Evolutionary conservation across 2,888 invertebrate genomes (phyloP).

Genomic region (Pristionchus exspectatus): DNA sequence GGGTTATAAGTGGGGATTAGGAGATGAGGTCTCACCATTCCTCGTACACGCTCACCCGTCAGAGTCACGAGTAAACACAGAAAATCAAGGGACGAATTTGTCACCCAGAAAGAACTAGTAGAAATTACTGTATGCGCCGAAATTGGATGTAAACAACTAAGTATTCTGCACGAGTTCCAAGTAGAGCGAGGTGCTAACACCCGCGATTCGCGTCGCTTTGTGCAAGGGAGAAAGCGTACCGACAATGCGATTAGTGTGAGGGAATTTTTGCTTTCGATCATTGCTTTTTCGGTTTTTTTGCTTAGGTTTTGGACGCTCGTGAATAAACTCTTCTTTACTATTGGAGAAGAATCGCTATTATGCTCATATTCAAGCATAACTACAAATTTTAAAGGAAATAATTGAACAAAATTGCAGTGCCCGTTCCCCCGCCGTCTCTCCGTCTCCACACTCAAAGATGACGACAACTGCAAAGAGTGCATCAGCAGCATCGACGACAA

Average conservation of each 20-base stretch:
- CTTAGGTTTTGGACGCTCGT: neutral
- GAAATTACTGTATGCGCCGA: no score
- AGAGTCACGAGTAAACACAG: neutral
- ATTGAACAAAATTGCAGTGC: neutral
- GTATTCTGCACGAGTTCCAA: no score
- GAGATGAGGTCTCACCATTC: neutral
- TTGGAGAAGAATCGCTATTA: no score
- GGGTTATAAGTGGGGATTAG: no score
- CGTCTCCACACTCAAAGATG: neutral
- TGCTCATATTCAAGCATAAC: no score
- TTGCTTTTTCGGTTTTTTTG: no score
- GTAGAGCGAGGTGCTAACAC: no score
- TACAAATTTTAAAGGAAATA: no score
- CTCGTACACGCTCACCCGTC: neutral
- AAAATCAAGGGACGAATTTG: neutral
- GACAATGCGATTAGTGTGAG: neutral
- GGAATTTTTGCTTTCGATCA: no score
- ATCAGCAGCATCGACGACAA: neutral
- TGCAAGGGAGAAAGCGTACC: neutral
- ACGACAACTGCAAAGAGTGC: neutral
- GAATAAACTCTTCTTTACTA: no score
- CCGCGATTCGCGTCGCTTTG: no score
- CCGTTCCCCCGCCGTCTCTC: neutral
- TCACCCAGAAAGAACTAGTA: neutral
- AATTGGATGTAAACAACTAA: no score